A percentile compares a stretch with the other conserved stretches of the same genome.
Evolutionary conservation across 1,140 invertebrate species (phyloP).

Genomic region (Conopomorpha cramerella): DNA sequence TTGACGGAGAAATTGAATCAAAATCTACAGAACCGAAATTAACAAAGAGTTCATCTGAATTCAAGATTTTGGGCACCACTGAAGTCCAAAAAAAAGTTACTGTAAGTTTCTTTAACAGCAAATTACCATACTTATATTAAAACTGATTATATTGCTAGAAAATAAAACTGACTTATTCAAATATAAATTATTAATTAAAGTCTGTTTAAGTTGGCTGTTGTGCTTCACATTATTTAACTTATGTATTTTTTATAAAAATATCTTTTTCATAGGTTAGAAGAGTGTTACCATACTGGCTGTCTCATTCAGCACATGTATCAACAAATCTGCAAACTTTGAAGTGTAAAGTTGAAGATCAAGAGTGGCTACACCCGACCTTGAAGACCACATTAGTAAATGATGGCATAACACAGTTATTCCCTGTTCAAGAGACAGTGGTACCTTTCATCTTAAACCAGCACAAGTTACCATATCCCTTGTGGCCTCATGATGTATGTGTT

Average conservation of each 20-base stretch:
- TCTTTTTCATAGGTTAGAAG: constrained; percentile 62
- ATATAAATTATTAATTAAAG: background rate
- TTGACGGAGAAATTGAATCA: background rate
- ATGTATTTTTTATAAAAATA: constrained; percentile 3
- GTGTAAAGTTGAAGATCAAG: constrained; percentile 63
- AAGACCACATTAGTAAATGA: constrained; percentile 70
- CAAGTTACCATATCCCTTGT: constrained; percentile 62
- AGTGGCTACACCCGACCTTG: constrained; percentile 66
- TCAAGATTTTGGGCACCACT: constrained; percentile 58
- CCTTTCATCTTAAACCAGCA: constrained; percentile 76
- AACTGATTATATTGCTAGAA: background rate
- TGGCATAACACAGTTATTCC: constrained; percentile 81
- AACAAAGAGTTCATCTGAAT: constrained; percentile 23
- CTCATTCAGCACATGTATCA: constrained; percentile 77
- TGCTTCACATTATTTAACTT: background rate
- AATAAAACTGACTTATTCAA: background rate
- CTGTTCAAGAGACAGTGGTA: constrained; percentile 85
- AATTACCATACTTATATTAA: background rate
- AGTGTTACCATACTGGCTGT: constrained; percentile 85
- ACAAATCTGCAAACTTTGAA: constrained; percentile 69
- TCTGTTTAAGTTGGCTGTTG: background rate
- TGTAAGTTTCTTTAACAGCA: constrained; percentile 15
- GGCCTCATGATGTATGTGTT: constrained; percentile 91
- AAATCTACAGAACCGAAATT: constrained; percentile 6
- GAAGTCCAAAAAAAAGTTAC: constrained; percentile 52